Evolutionary conservation across 2,113 vertebrate species (phyloP), one percentile per base, ranked within the genome.

Genomic region (Poeciliopsis occidentalis): DNA sequence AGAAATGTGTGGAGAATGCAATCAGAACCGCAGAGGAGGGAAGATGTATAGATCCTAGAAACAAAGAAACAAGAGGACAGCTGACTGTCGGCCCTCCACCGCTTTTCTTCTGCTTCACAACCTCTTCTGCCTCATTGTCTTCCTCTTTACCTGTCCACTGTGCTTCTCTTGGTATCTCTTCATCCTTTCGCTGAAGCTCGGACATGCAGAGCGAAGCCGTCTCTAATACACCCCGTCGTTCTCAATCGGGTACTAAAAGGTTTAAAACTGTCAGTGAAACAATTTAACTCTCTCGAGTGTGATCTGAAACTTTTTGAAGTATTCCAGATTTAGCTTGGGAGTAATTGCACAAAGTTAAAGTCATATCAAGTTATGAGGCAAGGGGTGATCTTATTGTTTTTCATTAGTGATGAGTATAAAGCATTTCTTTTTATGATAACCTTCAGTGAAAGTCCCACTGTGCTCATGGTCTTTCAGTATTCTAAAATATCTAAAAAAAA

Each of bases 1-100:
- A 73, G 63, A 30, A 39, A 61, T 66, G 69, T 73, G 69, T 61
- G 79, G 75, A 76, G 91, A 87, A 87, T 76, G 70, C 83, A 91
- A 87, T 88, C 84, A 85, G 85, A 54, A 17, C 22, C 24, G 26
- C 17, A n/a, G 44, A 61, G 29, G 70, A 26, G 44, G 63, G 84
- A 73, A 77, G 80, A 47, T 77, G 82, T 88, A 73, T 84, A 82
- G 64, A 68, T 37, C 24, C 72, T 60, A 71, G 81, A 80, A 57
- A 60, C 76, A 51, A 41, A 74, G 71, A 78, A 84, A 90, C 88
- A 74, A 86, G 78, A 64, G 64, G 63, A 79, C 5, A 73, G 67
- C 73, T 83, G 87, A 88, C 75, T 81, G 80, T 78, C 74, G 74
- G 76, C 65, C 64, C 17, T 70, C 70, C 5, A 5, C 51, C 8